These are phyloP conservation scores for Engystomops pustulosus DNA, from an alignment of 2,113 vertebrate species.

Conservation along the genomic window DNA sequence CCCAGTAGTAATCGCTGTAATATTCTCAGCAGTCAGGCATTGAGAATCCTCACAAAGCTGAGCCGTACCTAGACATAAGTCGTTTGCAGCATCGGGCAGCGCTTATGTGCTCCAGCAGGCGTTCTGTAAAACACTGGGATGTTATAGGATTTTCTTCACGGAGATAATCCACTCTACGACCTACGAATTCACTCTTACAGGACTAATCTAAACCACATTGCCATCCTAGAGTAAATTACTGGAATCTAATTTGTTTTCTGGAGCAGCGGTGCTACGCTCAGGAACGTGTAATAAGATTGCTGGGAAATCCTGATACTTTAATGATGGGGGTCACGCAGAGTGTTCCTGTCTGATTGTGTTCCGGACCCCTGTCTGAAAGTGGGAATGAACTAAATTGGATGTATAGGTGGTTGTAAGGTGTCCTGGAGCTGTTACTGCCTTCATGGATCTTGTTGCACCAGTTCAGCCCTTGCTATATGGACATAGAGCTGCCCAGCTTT, in stretches of 20 bases:
- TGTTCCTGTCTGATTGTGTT: conserved; percentile 28
- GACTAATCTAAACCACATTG: conserved; percentile 51
- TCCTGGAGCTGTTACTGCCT: too few relatives aligned
- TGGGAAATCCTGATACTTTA: conserved; percentile 40
- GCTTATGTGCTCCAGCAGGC: conserved; percentile 10
- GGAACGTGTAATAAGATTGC: conserved; percentile 34
- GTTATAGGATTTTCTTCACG: conserved; percentile 37
- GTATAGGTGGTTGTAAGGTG: too few relatives aligned
- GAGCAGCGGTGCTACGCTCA: neutral
- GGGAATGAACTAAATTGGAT: neutral
- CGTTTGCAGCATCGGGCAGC: neutral
- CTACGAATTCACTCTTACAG: conserved; percentile 18
- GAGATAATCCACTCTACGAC: conserved; percentile 37
- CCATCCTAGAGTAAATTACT: conserved; percentile 47
- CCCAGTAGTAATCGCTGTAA: neutral
- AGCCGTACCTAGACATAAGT: neutral
- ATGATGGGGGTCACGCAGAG: conserved; percentile 33
- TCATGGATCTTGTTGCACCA: too few relatives aligned
- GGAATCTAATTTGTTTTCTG: conserved; percentile 47
- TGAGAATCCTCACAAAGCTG: conserved; percentile 5
- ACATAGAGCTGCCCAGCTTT: too few relatives aligned
- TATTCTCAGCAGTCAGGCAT: conserved; percentile 1
- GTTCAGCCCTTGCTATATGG: too few relatives aligned
- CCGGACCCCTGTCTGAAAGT: conserved; percentile 4
- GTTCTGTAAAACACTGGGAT: neutral